A percentile compares a stretch with the other conserved stretches of the same genome.
Evolutionary conservation across 2,113 vertebrate species (phyloP).

Genomic region (Nycticryphes semicollaris): DNA sequence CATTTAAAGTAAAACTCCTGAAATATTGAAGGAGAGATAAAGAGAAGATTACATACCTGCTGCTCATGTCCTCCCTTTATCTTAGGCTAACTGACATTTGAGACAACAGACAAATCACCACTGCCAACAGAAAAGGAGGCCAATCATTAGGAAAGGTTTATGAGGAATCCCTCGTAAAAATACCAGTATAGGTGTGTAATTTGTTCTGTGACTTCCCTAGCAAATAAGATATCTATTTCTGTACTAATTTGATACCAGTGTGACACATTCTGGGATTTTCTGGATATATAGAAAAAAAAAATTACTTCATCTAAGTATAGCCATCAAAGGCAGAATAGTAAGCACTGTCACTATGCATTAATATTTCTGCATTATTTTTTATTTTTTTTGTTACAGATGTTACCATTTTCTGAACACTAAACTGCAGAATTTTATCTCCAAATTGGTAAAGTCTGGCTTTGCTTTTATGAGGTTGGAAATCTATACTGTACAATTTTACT

Average conservation of each 20-base stretch:
- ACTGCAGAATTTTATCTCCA: not conserved
- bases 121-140: not conserved
- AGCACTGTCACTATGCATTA: not conserved
- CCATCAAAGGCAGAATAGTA: not conserved
- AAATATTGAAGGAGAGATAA: constrained; percentile 66
- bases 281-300: not conserved
- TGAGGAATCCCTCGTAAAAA: not conserved
- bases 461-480: not conserved
- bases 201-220: not conserved
- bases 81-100: constrained; percentile 11
- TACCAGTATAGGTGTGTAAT: not conserved
- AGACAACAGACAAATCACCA: constrained; percentile 34
- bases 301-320: not conserved
- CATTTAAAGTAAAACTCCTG: constrained; percentile 91
- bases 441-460: not conserved
- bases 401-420: not conserved
- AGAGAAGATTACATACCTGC: constrained; percentile 26
- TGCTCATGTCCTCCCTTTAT: not conserved
- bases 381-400: not conserved
- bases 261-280: not conserved
- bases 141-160: not conserved
- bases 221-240: not conserved
- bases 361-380: not conserved
- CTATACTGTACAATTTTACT: not conserved
- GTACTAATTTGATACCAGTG: not conserved